Conservation (phyloP, 92 coral and sea anemone genomes). For the Porites lobata region DNA sequence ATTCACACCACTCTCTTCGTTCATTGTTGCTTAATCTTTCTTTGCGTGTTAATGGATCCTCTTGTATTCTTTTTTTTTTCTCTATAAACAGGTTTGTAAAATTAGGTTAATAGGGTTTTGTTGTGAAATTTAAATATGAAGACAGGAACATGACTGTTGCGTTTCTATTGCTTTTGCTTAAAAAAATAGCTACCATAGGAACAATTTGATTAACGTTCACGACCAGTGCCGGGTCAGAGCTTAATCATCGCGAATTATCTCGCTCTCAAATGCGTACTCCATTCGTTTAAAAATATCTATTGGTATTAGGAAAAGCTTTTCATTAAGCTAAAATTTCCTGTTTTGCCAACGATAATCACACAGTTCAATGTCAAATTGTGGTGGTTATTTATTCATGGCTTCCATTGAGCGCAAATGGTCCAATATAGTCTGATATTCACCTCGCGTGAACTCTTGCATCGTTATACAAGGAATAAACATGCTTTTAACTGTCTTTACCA, state of each 20-base stretch:
- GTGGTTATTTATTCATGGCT: conserved; percentile 38
- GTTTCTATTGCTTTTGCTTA: background rate
- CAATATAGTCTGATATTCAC: conserved; percentile 43
- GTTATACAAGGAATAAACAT: conserved; percentile 28
- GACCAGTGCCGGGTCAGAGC: conserved; percentile 30
- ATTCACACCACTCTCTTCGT: conserved; percentile 15
- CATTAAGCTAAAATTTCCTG: conserved; percentile 56
- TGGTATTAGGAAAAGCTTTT: conserved; percentile 38
- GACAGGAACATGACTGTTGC: background rate
- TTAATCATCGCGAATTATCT: conserved; percentile 28
- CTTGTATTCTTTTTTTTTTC: background rate
- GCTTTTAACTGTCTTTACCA: background rate
- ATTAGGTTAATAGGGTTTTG: conserved; percentile 10
- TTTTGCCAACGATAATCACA: conserved; percentile 37
- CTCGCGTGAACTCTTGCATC: conserved; percentile 52
- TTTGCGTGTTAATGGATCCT: conserved; percentile 24
- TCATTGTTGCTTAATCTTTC: conserved; percentile 46
- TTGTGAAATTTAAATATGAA: conserved; percentile 2
- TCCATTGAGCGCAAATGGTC: conserved; percentile 38
- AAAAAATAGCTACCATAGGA: background rate
- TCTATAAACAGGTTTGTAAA: background rate
- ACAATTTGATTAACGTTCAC: conserved; percentile 24
- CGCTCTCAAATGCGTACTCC: conserved; percentile 28
- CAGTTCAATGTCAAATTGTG: conserved; percentile 58
- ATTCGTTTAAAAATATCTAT: conserved; percentile 30